A percentile compares a stretch with the other conserved stretches of the same genome.
Evolutionary conservation across 2,113 vertebrate species (phyloP).

Genomic region (Puntigrus tetrazona): DNA sequence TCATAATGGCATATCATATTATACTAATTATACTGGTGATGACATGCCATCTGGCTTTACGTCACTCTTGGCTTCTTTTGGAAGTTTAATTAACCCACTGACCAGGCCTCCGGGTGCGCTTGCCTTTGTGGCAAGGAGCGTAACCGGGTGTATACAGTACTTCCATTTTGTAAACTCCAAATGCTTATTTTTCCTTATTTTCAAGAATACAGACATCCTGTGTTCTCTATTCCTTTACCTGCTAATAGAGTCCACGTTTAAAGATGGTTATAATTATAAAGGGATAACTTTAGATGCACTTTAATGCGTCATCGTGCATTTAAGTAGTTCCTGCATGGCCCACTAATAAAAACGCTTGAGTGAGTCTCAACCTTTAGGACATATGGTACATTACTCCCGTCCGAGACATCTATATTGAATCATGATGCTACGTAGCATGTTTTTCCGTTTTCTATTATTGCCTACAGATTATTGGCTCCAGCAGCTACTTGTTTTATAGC

Average conservation of each 20-base stretch:
- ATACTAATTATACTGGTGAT: background rate
- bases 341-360: background rate
- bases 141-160: background rate
- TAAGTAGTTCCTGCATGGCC: background rate
- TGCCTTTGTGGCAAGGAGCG: background rate
- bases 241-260: background rate
- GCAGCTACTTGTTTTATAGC: background rate
- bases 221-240: background rate
- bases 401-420: constrained; percentile 1
- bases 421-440: background rate
- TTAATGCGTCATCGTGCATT: background rate
- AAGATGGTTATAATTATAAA: constrained; percentile 12
- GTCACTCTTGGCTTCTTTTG: constrained; percentile 3
- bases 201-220: background rate
- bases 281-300: background rate
- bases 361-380: background rate
- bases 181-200: background rate
- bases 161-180: background rate
- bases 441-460: constrained; percentile 22
- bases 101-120: background rate
- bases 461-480: constrained; percentile 8
- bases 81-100: background rate
- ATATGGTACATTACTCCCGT: background rate
- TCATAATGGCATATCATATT: background rate
- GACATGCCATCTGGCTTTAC: background rate